Percentiles rank a stretch among this genome's conserved stretches.
These are phyloP conservation scores for Regulus satrapa DNA, from an alignment of 2,113 vertebrate genomes.

Conservation along the genomic window DNA sequence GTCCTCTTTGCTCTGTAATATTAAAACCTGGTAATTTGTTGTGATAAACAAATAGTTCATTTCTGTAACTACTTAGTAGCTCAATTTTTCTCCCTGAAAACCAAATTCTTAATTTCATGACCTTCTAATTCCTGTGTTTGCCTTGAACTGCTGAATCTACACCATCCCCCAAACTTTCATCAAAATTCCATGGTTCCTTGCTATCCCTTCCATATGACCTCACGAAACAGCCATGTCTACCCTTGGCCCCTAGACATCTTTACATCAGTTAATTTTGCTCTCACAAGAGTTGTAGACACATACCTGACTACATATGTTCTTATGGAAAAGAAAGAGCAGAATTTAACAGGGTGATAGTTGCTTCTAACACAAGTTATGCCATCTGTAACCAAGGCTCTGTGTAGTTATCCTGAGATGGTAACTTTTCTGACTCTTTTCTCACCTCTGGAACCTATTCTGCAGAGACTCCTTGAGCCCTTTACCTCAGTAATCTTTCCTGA, in stretches of 20 bases:
- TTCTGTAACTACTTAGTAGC: background rate
- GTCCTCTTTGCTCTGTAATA: background rate
- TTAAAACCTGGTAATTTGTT: background rate
- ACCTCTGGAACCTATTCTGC: background rate
- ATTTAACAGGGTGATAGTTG: background rate
- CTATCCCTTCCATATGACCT: background rate
- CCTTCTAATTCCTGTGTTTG: background rate
- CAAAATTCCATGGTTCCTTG: background rate
- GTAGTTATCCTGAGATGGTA: background rate
- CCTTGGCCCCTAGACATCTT: background rate
- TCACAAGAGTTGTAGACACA: background rate
- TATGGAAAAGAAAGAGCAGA: background rate
- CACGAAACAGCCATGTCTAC: background rate
- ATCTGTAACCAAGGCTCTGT: background rate
- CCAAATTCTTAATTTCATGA: background rate
- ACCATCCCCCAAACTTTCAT: background rate
- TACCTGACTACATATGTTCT: background rate
- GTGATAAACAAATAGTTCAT: background rate
- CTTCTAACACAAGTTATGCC: background rate
- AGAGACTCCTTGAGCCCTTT: background rate
- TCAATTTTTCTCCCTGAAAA: background rate
- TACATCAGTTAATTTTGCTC: background rate
- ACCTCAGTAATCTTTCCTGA: background rate
- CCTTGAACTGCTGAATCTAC: background rate
- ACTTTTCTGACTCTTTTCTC: background rate